Evolutionary conservation across 53 echinoderm and acorn worm species (phyloP), one percentile per base, ranked within the genome.

Genomic region (Antedon mediterranea): DNA sequence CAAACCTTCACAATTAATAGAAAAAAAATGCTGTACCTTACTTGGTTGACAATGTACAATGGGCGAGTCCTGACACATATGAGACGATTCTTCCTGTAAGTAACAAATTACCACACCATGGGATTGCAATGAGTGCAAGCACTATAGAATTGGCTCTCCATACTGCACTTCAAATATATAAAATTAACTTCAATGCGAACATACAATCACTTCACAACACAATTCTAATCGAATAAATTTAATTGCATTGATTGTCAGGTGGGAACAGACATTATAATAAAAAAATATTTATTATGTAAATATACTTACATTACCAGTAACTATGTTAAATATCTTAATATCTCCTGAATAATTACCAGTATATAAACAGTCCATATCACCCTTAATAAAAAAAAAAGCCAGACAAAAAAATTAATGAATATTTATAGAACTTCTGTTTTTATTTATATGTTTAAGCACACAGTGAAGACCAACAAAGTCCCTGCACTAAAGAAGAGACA

Each of bases 281-380:
- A 37, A 6, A 37, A 37, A 37, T 4, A 4, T 37, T 6, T 37
- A 37, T 6, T 6, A 37, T 37, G 11, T 37, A 72, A 9, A 30
- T 3, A 26, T 20, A 88, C 92, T 92, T 82, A 97, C 97, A 44
- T 72, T 78, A 43, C 84, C 88, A 15, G 97, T 80, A 80, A 82
- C 82, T 31, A 92, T 80, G 83, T 92, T 97, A 81, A 88, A 97
- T 18, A 84, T 79, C 78, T 97, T 97, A 72, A 97, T 73, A 72
- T 97, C 90, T 3, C 97, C 97, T 77, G 84, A 85, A 84, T 92
- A 97, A 73, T 87, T 89, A 20, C 97, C 97, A 31, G 92, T 77
- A 83, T 85, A 92, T 1, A 97, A 73, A 33, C 87, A 84, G 70
- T 82, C 86, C 26, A 92, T 92, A 30, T 79, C 78, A 18, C 87